phyloP scores from a whole-genome alignment of 2,113 vertebrate genomes.

The rat (Rattus norvegicus) region GRCr8 NC_086029.1:51440001-51440500 shows the following conservation, averaged over 20 bases:
- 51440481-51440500: background rate
- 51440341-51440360: slow-evolving; percentile 34
- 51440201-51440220: slow-evolving; percentile 72
- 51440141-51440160: slow-evolving; percentile 77
- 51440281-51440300: slow-evolving; percentile 66
- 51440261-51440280: slow-evolving; percentile 57
- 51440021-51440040: slow-evolving; percentile 15
- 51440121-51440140: slow-evolving; percentile 61
- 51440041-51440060: slow-evolving; percentile 43
- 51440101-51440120: slow-evolving; percentile 67
- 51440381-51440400: background rate
- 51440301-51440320: slow-evolving; percentile 56
- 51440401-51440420: background rate
- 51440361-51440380: slow-evolving; percentile 23
- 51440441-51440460: background rate
- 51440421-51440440: slow-evolving; percentile 2
- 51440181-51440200: slow-evolving; percentile 75
- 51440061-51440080: slow-evolving; percentile 50
- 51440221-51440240: slow-evolving; percentile 73
- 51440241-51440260: slow-evolving; percentile 71
- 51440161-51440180: slow-evolving; percentile 79
- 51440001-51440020: slow-evolving; percentile 21
- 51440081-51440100: slow-evolving; percentile 71
- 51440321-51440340: slow-evolving; percentile 54
- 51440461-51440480: background rate